Evolutionary conservation across 2,113 vertebrate species (phyloP).

Genomic region (Bubo blakistoni): DNA sequence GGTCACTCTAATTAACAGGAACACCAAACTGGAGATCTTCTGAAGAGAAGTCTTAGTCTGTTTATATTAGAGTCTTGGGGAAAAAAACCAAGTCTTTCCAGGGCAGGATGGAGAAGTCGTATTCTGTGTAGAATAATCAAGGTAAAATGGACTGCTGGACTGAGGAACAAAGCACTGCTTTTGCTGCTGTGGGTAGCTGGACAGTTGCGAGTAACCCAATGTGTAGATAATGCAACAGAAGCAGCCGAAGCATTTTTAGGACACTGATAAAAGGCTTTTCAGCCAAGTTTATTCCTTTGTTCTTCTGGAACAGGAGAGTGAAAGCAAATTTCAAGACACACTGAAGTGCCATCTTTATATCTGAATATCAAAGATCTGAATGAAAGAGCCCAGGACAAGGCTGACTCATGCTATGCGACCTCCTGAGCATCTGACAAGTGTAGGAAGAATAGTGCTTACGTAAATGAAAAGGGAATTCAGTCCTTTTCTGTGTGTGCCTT

Average conservation of each 20-base stretch:
- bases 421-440: slow-evolving; percentile 14
- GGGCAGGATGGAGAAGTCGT: not conserved
- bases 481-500: not conserved
- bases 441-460: not conserved
- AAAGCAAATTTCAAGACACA: not conserved
- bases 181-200: not conserved
- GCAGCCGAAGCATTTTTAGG: not conserved
- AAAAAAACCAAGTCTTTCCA: not conserved
- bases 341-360: not conserved
- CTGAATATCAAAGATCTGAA: not conserved
- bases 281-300: not conserved
- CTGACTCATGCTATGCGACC: not conserved
- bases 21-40: not conserved
- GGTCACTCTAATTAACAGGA: not conserved
- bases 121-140: not conserved
- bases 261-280: not conserved
- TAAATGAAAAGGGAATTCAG: not conserved
- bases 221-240: not conserved
- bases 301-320: not conserved
- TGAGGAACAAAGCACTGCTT: not conserved
- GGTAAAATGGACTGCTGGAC: not conserved
- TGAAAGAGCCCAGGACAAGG: not conserved
- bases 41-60: not conserved
- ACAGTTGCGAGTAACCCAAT: not conserved
- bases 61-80: not conserved